A percentile compares a stretch with the other conserved stretches of the same genome.
These are phyloP conservation scores for Listronotus bonariensis DNA, from an alignment of 1,140 invertebrate species.

Conservation along the genomic window DNA sequence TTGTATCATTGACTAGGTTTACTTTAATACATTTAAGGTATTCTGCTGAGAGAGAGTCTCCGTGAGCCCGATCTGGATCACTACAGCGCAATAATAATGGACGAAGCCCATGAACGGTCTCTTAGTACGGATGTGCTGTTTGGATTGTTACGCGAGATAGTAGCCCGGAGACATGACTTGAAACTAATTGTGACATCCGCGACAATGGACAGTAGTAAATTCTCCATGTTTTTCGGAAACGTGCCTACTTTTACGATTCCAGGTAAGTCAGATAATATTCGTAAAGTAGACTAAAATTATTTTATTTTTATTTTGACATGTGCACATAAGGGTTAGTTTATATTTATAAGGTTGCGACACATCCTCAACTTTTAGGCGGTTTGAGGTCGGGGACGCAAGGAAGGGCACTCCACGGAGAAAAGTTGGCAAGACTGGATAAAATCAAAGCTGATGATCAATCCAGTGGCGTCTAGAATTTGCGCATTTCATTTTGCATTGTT, in stretches of 20 bases:
- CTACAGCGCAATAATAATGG: constrained; percentile 98
- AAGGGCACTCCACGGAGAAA: too few relatives aligned
- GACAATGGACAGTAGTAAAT: constrained; percentile 98
- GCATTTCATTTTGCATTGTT: too few relatives aligned
- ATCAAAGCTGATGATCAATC: too few relatives aligned
- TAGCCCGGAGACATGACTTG: constrained; percentile 89
- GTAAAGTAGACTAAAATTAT: too few relatives aligned
- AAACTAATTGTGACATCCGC: constrained; percentile 99
- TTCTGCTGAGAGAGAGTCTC: constrained; percentile 92
- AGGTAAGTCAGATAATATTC: constrained; percentile 64
- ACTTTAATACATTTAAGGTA: constrained; percentile 60
- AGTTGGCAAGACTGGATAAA: too few relatives aligned
- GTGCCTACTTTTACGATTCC: constrained; percentile 97
- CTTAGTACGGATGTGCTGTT: constrained; percentile 98
- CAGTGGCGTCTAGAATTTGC: too few relatives aligned
- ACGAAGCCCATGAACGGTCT: constrained; percentile 98
- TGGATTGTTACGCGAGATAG: constrained; percentile 93
- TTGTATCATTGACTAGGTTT: too few relatives aligned
- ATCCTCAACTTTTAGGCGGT: too few relatives aligned
- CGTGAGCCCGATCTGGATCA: constrained; percentile 93
- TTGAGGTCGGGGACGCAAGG: too few relatives aligned
- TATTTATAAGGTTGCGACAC: too few relatives aligned
- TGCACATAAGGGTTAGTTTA: too few relatives aligned
- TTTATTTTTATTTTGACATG: too few relatives aligned
- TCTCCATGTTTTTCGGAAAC: constrained; percentile 98